phyloP scores from a whole-genome alignment of 1,140 invertebrate species.

The Atta cephalotes region DNA sequence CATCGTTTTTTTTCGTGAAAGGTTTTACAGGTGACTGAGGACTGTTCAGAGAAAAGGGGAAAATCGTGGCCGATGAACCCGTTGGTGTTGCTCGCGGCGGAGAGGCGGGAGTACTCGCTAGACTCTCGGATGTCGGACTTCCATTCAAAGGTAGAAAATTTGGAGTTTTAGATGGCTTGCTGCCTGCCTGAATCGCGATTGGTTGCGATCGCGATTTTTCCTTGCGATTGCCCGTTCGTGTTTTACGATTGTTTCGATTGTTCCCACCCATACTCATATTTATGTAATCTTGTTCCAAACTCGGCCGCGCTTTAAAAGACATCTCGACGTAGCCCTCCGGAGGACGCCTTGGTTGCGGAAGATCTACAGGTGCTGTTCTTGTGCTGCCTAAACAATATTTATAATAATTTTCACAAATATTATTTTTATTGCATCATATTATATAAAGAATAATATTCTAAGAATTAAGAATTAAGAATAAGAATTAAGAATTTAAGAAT shows the following conservation, averaged over 20 bases:
- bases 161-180: constrained; percentile 82
- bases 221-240: constrained; percentile 80
- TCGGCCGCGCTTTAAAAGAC: constrained; percentile 84
- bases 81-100: constrained; percentile 86
- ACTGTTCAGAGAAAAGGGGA: constrained; percentile 88
- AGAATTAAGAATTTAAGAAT: background rate
- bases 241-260: constrained; percentile 72
- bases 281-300: constrained; percentile 84
- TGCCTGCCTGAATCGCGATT: constrained; percentile 87
- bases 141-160: constrained; percentile 83
- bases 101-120: constrained; percentile 84
- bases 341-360: constrained; percentile 84
- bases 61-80: constrained; percentile 87
- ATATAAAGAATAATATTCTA: background rate
- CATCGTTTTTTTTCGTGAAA: constrained; percentile 73
- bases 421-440: constrained; percentile 27
- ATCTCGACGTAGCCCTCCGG: constrained; percentile 89
- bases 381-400: constrained; percentile 74
- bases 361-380: constrained; percentile 83
- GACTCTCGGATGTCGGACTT: constrained; percentile 82
- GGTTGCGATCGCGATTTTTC: constrained; percentile 87
- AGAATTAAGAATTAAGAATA: background rate
- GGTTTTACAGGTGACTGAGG: constrained; percentile 87
- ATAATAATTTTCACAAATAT: background rate
- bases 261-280: constrained; percentile 83